Evolutionary conservation across 2,888 invertebrate genomes (phyloP).

Genomic region (Syrista parreyssii): DNA sequence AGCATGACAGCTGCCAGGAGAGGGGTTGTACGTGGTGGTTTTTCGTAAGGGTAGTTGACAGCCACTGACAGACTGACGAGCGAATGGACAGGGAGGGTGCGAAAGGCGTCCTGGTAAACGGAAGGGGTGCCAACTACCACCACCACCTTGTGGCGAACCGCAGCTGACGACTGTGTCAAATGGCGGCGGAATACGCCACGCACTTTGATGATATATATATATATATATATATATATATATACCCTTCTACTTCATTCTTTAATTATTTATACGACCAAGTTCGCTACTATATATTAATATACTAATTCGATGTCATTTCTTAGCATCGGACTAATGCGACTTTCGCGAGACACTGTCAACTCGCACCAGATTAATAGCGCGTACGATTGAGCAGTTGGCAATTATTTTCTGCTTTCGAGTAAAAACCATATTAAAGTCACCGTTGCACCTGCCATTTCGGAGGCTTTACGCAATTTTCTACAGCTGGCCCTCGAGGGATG

Average conservation of each 20-base stretch:
- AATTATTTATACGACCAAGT: neutral
- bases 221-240: conserved; percentile 38
- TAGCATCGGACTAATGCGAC: neutral
- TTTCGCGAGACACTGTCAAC: conserved; percentile 1
- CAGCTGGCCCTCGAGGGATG: conserved; percentile 1
- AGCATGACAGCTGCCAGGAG: neutral
- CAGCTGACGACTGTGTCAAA: conserved; percentile 52
- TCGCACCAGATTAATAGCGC: neutral
- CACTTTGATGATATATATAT: conserved; percentile 27
- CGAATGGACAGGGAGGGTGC: conserved; percentile 55
- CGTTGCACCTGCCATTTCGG: neutral
- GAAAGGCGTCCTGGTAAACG: conserved; percentile 45
- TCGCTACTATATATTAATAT: neutral
- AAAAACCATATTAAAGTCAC: conserved; percentile 28
- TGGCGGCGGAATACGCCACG: conserved; percentile 8
- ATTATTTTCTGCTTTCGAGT: conserved; percentile 39
- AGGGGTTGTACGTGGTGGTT: neutral
- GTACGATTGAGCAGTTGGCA: neutral
- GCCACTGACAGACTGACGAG: conserved; percentile 50
- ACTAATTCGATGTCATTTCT: neutral
- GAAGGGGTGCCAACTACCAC: conserved; percentile 43
- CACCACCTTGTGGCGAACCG: conserved; percentile 50
- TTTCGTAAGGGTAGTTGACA: conserved; percentile 39
- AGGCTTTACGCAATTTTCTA: neutral
- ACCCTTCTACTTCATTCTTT: conserved; percentile 10